Percentiles rank a stretch among this genome's conserved stretches.
Evolutionary conservation across 1,140 invertebrate genomes (phyloP).

Genomic region (Telenomus remus): DNA sequence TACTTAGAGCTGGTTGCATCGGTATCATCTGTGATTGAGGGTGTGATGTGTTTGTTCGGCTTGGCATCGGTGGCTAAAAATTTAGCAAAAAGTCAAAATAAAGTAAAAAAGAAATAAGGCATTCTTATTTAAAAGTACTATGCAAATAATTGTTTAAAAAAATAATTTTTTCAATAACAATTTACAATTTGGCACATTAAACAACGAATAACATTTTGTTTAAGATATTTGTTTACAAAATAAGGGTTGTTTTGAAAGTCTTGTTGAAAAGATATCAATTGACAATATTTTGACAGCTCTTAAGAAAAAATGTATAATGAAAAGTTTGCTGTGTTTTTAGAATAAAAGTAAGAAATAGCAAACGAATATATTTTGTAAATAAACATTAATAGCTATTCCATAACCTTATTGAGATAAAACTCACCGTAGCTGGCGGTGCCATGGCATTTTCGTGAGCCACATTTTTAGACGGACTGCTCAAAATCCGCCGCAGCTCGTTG

Average conservation of each 20-base stretch:
- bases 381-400: not conserved
- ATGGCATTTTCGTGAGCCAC: slow-evolving; percentile 63
- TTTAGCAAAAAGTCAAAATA: not conserved
- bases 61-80: slow-evolving; percentile 67
- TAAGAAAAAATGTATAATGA: no score
- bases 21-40: slow-evolving; percentile 66
- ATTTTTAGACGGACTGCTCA: slow-evolving; percentile 65
- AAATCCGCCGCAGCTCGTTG: slow-evolving; percentile 63
- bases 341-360: not conserved
- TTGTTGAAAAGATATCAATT: no score
- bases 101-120: no score
- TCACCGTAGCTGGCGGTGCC: slow-evolving; percentile 69
- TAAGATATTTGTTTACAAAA: no score
- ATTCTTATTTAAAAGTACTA: no score
- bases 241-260: no score
- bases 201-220: no score
- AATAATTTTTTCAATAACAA: no score
- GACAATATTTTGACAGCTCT: no score
- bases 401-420: slow-evolving; percentile 37
- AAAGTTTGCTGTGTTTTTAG: not conserved
- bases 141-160: no score
- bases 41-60: slow-evolving; percentile 55
- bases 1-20: slow-evolving; percentile 59
- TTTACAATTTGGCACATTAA: no score
- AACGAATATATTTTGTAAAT: not conserved